Evolutionary conservation across 2,888 invertebrate genomes (phyloP).

Genomic region (Escarpia spicata): DNA sequence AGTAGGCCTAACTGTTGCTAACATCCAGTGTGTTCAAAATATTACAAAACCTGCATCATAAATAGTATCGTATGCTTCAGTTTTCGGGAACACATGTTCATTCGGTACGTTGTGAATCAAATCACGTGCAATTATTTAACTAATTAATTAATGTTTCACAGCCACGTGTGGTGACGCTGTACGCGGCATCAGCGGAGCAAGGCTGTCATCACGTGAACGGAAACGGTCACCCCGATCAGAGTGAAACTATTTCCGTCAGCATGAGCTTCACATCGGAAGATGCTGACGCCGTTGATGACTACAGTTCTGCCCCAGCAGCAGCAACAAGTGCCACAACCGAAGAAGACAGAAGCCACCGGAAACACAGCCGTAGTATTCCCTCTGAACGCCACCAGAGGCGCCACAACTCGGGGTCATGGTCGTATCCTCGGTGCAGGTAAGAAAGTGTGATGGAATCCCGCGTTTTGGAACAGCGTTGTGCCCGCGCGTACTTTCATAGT

Average conservation of each 20-base stretch:
- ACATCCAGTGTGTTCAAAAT: too few relatives aligned
- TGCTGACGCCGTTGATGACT: neutral
- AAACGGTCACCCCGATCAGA: neutral
- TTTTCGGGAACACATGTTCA: too few relatives aligned
- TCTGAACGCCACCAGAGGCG: neutral
- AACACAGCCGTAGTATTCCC: neutral
- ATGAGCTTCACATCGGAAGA: neutral
- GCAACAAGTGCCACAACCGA: neutral
- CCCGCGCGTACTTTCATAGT: constrained; percentile 24
- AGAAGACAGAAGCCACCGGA: neutral
- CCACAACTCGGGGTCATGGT: neutral
- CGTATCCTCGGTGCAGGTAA: neutral
- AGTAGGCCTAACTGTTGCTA: too few relatives aligned
- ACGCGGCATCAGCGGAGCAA: neutral
- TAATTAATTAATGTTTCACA: neutral
- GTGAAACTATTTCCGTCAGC: neutral
- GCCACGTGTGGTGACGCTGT: neutral
- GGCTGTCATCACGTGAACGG: neutral
- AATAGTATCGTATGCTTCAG: too few relatives aligned
- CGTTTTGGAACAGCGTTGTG: too few relatives aligned
- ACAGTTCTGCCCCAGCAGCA: neutral
- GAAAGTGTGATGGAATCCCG: neutral
- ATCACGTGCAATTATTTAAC: neutral
- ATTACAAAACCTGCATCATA: too few relatives aligned
- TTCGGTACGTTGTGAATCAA: too few relatives aligned